Conservation (phyloP, 1,140 invertebrate species). For the Monochamus saltuarius region DNA sequence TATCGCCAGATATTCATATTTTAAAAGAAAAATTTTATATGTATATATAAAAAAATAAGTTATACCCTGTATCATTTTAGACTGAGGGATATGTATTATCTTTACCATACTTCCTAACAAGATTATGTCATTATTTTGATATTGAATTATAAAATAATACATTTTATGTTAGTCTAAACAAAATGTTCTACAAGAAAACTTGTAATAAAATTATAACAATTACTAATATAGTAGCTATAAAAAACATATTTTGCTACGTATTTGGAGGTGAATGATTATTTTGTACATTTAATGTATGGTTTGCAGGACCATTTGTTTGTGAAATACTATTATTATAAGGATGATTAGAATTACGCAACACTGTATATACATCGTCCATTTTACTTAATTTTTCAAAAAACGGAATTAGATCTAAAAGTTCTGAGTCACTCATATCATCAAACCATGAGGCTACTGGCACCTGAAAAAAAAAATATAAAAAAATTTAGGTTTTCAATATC, state of each 20-base stretch:
- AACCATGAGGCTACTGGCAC: slow-evolving; percentile 97
- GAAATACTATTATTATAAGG: slow-evolving; percentile 62
- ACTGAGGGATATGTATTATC: no score
- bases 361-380: slow-evolving; percentile 91
- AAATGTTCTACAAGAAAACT: no score
- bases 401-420: slow-evolving; percentile 91
- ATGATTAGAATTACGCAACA: slow-evolving; percentile 86
- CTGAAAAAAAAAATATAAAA: slow-evolving; percentile 56
- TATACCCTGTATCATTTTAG: no score
- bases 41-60: no score
- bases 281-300: slow-evolving; percentile 16
- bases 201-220: no score
- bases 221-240: no score
- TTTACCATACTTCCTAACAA: no score
- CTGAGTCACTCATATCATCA: slow-evolving; percentile 94
- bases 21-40: no score
- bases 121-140: no score
- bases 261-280: slow-evolving; percentile 26
- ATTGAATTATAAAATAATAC: no score
- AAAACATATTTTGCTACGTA: slow-evolving; percentile 22
- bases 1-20: no score
- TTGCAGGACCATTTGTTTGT: slow-evolving; percentile 36
- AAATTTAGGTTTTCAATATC: not conserved
- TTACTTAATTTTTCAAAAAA: slow-evolving; percentile 94
- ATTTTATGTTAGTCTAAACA: no score